Evolutionary conservation across 2,888 invertebrate genomes (phyloP).

Genomic region (Rhingia campestris): DNA sequence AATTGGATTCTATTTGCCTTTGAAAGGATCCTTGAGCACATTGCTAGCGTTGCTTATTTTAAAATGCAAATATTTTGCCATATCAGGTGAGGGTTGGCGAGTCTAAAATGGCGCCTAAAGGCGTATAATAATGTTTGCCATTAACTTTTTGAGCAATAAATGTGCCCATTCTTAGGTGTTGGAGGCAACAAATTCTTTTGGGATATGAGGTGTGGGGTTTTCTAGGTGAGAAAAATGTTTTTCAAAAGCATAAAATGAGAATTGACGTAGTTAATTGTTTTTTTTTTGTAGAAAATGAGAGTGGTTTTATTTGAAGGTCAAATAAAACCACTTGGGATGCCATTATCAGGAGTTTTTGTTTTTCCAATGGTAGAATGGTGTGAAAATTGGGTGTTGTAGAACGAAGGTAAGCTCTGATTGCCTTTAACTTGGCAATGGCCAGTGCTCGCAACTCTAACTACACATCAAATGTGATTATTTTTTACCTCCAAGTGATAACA

Average conservation of each 20-base stretch:
- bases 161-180: background rate
- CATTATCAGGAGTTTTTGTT: too few species aligned
- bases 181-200: too few species aligned
- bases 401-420: too few species aligned
- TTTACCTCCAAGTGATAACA: too few species aligned
- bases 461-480: too few species aligned
- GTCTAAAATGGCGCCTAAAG: background rate
- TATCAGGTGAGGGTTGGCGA: background rate
- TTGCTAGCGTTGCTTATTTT: conserved; percentile 22
- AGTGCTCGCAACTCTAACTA: too few species aligned
- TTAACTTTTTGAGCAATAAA: conserved; percentile 46
- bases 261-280: conserved; percentile 17
- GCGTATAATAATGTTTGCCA: conserved; percentile 41
- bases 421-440: too few species aligned
- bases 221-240: too few species aligned
- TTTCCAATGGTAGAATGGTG: too few species aligned
- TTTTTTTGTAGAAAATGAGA: background rate
- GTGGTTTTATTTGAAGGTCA: background rate
- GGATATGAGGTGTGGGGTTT: background rate
- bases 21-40: conserved; percentile 38
- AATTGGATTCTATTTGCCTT: conserved; percentile 67
- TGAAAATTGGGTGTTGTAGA: too few species aligned
- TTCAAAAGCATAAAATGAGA: conserved; percentile 4
- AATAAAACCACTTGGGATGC: too few species aligned
- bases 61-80: conserved; percentile 39